These are phyloP conservation scores for Trichoplusia ni DNA, from an alignment of 1,140 invertebrate genomes.

Conservation along the genomic window DNA sequence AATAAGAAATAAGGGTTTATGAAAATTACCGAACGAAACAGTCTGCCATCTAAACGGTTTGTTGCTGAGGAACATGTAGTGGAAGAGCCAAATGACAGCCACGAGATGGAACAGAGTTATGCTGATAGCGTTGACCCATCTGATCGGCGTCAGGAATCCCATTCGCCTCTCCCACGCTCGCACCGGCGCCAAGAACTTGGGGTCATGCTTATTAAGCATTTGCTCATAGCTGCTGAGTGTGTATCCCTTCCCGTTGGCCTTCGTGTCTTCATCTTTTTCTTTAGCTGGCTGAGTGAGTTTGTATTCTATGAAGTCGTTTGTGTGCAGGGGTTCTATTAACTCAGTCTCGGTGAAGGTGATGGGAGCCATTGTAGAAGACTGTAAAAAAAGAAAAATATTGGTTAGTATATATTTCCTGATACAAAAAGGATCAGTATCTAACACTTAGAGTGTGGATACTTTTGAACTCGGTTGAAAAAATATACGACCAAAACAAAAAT, in stretches of 20 bases:
- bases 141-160: constrained; percentile 64
- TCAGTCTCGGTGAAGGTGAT: constrained; percentile 38
- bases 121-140: constrained; percentile 54
- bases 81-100: constrained; percentile 27
- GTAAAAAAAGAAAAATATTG: constrained; percentile 14
- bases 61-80: constrained; percentile 9
- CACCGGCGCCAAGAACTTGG: constrained; percentile 46
- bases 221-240: constrained; percentile 39
- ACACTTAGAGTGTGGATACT: no score
- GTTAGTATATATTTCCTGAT: neutral
- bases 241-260: neutral
- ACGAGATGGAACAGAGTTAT: constrained; percentile 52
- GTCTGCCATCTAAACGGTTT: constrained; percentile 45
- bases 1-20: no score
- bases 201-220: constrained; percentile 47
- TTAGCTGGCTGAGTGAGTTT: constrained; percentile 3
- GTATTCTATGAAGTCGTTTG: constrained; percentile 10
- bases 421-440: no score
- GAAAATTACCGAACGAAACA: constrained; percentile 55
- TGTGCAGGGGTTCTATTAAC: neutral
- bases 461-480: no score
- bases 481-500: no score
- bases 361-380: constrained; percentile 38
- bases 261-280: constrained; percentile 1
- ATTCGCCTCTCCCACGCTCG: constrained; percentile 61